These are phyloP conservation scores for Charadrius vociferus DNA, from an alignment of 2,113 vertebrate species.

Conservation along the genomic window DNA sequence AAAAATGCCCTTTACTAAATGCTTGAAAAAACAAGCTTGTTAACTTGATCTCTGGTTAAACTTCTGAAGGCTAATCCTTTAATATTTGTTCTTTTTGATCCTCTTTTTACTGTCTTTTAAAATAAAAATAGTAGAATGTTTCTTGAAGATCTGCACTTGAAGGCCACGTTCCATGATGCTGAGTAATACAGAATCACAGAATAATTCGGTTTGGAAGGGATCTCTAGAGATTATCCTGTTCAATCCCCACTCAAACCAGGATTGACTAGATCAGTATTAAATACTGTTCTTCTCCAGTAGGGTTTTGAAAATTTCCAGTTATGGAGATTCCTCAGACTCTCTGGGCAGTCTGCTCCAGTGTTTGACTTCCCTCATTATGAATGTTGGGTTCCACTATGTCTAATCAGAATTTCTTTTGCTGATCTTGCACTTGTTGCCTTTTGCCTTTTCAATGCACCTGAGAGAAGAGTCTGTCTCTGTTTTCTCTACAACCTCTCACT, in stretches of 20 bases:
- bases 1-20: background rate
- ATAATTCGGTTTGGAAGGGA: background rate
- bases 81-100: background rate
- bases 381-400: background rate
- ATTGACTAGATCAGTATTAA: background rate
- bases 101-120: background rate
- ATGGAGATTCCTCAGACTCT: background rate
- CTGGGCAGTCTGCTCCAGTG: background rate
- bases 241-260: background rate
- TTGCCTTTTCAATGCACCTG: background rate
- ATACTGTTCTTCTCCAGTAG: background rate
- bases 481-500: background rate
- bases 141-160: background rate
- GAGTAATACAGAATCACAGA: background rate
- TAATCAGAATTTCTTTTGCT: background rate
- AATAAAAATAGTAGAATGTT: background rate
- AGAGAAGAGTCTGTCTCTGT: background rate
- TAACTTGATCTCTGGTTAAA: background rate
- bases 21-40: background rate
- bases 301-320: background rate
- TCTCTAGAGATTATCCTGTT: too few relatives aligned
- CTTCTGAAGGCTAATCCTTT: background rate
- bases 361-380: background rate
- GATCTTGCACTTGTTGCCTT: background rate
- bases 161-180: background rate